Percentiles rank a stretch among this genome's conserved stretches.
Evolutionary conservation across 2,797 vertebrate species (phyloP).

Genomic region (Eurystomus glaucurus): DNA sequence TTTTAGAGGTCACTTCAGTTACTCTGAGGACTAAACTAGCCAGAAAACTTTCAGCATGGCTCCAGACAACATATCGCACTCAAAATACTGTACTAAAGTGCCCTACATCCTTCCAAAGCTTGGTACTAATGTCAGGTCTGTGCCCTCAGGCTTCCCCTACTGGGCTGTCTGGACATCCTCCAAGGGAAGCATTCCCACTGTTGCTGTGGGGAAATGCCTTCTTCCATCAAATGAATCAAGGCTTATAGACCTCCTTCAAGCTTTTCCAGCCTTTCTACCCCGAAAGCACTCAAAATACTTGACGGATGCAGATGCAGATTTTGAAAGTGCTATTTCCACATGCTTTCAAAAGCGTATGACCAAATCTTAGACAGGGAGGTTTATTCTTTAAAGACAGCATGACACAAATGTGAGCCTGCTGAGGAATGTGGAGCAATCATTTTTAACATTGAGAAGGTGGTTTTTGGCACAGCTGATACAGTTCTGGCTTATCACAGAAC

Average conservation of each 20-base stretch:
- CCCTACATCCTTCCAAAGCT: neutral
- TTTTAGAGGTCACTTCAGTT: neutral
- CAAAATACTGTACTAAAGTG: neutral
- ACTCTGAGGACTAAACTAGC: neutral
- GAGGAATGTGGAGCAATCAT: neutral
- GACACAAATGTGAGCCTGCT: neutral
- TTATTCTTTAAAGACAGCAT: neutral
- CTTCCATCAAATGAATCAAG: neutral
- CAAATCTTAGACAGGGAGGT: neutral
- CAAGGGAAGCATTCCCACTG: neutral
- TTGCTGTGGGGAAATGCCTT: neutral
- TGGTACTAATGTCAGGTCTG: neutral
- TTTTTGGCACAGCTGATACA: neutral
- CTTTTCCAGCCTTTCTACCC: neutral
- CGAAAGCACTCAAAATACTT: neutral
- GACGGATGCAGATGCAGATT: neutral
- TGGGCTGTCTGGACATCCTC: neutral
- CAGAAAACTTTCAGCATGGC: neutral
- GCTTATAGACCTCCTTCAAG: neutral
- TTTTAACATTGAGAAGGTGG: neutral
- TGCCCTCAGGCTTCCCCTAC: neutral
- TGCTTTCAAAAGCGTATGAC: neutral
- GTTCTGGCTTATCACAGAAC: neutral
- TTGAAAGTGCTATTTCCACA: neutral
- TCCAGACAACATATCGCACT: neutral